Evolutionary conservation across 2,113 vertebrate species (phyloP).

Genomic region (Corythornis madagascariensis): DNA sequence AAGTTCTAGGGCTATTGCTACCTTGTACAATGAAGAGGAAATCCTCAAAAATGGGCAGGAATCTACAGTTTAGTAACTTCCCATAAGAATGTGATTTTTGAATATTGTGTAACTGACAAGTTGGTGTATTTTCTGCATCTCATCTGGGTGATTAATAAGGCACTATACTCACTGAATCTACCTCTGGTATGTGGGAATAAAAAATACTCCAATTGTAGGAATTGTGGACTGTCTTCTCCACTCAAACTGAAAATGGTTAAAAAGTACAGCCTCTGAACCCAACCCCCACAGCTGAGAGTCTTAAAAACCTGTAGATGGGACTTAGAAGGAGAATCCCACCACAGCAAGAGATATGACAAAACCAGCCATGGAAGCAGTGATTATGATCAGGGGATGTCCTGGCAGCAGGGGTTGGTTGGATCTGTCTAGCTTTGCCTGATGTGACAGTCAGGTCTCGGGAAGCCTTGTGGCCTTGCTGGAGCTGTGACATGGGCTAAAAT

Average conservation of each 20-base stretch:
- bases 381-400: neutral
- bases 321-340: neutral
- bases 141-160: neutral
- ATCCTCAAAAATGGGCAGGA: neutral
- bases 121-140: neutral
- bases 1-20: neutral
- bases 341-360: neutral
- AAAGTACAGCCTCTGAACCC: neutral
- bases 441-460: neutral
- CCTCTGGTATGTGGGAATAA: neutral
- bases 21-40: neutral
- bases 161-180: neutral
- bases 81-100: neutral
- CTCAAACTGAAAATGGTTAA: neutral
- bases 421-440: neutral
- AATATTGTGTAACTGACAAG: neutral
- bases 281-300: neutral
- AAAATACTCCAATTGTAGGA: neutral
- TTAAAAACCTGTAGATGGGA: neutral
- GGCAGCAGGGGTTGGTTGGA: neutral
- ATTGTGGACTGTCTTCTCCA: neutral
- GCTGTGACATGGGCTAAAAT: neutral
- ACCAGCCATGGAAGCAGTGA: neutral
- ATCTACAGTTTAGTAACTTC: neutral
- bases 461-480: fast-evolving